Evolutionary conservation across 2,888 invertebrate species (phyloP).

Genomic region (Drymonia ruficornis): DNA sequence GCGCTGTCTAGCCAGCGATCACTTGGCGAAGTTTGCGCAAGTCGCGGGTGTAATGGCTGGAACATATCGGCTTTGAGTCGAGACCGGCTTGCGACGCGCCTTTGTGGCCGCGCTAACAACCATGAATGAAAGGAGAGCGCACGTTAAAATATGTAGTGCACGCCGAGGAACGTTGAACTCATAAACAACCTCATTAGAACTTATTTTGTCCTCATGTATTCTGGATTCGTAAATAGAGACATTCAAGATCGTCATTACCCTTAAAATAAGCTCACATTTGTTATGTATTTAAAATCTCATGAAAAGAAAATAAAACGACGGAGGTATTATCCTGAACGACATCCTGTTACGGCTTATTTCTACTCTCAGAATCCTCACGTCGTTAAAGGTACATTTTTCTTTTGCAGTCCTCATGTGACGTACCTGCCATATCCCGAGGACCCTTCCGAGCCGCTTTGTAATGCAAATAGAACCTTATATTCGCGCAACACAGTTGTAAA

Average conservation of each 20-base stretch:
- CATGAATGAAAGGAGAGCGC: slow-evolving; percentile 48
- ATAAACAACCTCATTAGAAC: slow-evolving; percentile 22
- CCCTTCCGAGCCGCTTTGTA: slow-evolving; percentile 64
- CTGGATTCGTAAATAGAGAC: neutral
- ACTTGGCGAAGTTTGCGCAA: slow-evolving; percentile 70
- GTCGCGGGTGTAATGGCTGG: slow-evolving; percentile 66
- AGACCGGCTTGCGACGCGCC: slow-evolving; percentile 47
- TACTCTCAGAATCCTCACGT: slow-evolving; percentile 78
- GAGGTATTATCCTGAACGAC: slow-evolving; percentile 81
- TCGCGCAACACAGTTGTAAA: slow-evolving; percentile 76
- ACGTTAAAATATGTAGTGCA: slow-evolving; percentile 41
- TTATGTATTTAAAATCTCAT: slow-evolving; percentile 51
- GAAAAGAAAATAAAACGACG: slow-evolving; percentile 73
- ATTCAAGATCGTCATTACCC: slow-evolving; percentile 19
- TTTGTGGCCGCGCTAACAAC: slow-evolving; percentile 58
- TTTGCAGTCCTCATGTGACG: slow-evolving; percentile 79
- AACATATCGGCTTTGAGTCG: slow-evolving; percentile 68
- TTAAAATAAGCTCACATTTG: slow-evolving; percentile 27
- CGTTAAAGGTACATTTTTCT: slow-evolving; percentile 85
- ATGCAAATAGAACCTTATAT: slow-evolving; percentile 77
- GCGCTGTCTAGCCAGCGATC: slow-evolving; percentile 71
- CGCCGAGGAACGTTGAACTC: slow-evolving; percentile 29
- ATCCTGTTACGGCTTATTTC: slow-evolving; percentile 84
- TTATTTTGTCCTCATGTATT: neutral
- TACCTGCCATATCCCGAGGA: slow-evolving; percentile 74